A percentile compares a stretch with the other conserved stretches of the same genome.
These are phyloP conservation scores for Amblyjoppa fuscipennis DNA, from an alignment of 2,888 invertebrate genomes.

Conservation along the genomic window DNA sequence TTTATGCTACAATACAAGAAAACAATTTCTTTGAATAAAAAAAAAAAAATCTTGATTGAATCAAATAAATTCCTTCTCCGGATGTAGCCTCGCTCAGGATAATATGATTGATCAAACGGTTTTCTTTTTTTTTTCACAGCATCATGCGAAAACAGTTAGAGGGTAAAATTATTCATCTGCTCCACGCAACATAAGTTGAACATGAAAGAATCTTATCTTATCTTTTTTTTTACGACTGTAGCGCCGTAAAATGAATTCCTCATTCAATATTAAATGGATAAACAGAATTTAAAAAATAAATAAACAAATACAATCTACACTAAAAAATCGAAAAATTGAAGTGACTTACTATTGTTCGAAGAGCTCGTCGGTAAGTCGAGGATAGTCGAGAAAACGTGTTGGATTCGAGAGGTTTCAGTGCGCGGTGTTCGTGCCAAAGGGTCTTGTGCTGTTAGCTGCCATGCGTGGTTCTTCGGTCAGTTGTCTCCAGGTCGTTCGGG, in stretches of 20 bases:
- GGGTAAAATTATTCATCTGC: no score
- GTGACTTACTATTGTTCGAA: slow-evolving; percentile 34
- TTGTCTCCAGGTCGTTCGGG: slow-evolving; percentile 33
- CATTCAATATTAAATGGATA: no score
- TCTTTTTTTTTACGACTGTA: no score
- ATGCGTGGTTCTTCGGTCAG: slow-evolving; percentile 23
- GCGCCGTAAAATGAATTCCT: no score
- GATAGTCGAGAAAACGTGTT: slow-evolving; percentile 34
- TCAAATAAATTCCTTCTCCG: not conserved
- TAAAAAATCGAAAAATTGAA: not conserved
- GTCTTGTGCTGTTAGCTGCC: slow-evolving; percentile 19
- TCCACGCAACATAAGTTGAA: no score
- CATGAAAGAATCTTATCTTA: no score
- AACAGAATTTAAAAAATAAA: not conserved
- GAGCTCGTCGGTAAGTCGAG: slow-evolving; percentile 36
- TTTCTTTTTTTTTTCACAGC: no score
- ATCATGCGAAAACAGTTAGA: no score
- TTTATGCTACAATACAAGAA: not conserved
- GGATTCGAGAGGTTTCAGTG: not conserved
- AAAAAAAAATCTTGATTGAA: not conserved
- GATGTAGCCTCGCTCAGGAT: not conserved
- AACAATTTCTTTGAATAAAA: not conserved
- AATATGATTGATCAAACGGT: no score
- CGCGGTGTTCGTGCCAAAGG: not conserved
- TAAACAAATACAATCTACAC: not conserved